A percentile compares a stretch with the other conserved stretches of the same genome.
phyloP scores from a whole-genome alignment of 35 echinoderm and acorn worm genomes.

The Patiria miniata region DNA sequence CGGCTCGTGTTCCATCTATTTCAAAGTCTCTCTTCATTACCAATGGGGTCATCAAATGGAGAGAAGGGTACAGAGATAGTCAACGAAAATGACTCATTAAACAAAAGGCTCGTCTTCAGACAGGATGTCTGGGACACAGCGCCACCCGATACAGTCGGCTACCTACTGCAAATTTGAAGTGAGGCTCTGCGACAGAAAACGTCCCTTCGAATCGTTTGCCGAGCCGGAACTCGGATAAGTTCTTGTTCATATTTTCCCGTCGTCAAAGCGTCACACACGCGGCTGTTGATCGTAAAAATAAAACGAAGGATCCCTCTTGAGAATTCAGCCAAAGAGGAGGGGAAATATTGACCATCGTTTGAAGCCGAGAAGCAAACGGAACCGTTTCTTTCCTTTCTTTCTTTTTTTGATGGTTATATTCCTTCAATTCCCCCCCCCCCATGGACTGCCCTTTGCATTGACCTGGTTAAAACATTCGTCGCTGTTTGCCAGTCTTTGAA shows the following conservation, averaged over 20 bases:
- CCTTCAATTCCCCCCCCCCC: not conserved
- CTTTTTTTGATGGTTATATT: too few relatives aligned
- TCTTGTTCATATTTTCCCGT: too few relatives aligned
- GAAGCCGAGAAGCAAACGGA: too few relatives aligned
- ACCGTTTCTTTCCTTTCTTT: too few relatives aligned
- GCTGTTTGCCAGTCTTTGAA: not conserved
- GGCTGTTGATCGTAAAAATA: not conserved
- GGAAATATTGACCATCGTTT: slow-evolving; percentile 8
- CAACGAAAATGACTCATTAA: not conserved
- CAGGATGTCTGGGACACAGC: not conserved
- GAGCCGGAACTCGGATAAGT: too few relatives aligned
- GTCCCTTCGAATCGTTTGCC: not conserved
- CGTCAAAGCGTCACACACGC: too few relatives aligned
- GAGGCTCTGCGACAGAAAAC: not conserved
- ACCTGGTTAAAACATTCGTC: not conserved
- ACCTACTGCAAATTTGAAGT: not conserved
- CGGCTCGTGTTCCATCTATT: too few relatives aligned
- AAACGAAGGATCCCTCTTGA: too few relatives aligned
- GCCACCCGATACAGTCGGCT: not conserved
- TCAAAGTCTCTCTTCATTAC: too few relatives aligned
- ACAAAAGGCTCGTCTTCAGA: not conserved
- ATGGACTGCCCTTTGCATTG: not conserved
- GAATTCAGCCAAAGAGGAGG: not conserved
- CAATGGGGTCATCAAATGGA: too few relatives aligned
- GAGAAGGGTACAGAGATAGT: too few relatives aligned